phyloP scores from a whole-genome alignment of 2,113 vertebrate genomes.

The Sminthopsis crassicaudata region DNA sequence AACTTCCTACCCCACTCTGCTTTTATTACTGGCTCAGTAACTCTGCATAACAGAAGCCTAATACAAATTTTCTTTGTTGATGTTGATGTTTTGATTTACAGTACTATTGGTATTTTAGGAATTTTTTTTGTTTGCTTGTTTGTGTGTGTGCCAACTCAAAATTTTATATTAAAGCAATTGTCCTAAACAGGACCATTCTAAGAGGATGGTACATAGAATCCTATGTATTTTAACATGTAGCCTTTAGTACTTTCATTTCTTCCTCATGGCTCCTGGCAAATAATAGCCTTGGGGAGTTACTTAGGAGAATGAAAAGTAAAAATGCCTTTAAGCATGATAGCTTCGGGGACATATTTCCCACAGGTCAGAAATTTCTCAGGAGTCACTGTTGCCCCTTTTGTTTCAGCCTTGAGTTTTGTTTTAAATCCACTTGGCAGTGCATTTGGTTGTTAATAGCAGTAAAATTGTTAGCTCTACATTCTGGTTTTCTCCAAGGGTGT shows the following conservation, averaged over 20 bases:
- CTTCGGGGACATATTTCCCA: background rate
- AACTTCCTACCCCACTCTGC: constrained; percentile 41
- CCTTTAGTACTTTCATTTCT: constrained; percentile 28
- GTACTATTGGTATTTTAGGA: constrained; percentile 13
- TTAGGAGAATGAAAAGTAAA: background rate
- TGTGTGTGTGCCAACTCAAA: constrained; percentile 14
- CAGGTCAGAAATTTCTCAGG: constrained; percentile 4
- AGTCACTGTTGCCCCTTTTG: constrained; percentile 2
- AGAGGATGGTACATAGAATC: constrained; percentile 18
- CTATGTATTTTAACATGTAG: background rate
- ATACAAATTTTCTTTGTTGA: background rate
- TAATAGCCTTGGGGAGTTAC: background rate
- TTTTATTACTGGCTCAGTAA: constrained; percentile 34
- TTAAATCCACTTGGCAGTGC: background rate
- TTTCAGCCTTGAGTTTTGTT: constrained; percentile 1
- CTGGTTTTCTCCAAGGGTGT: background rate
- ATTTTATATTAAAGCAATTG: background rate
- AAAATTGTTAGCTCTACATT: background rate
- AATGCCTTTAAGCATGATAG: background rate
- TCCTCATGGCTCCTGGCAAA: constrained; percentile 1
- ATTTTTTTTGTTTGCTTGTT: background rate
- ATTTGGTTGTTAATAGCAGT: background rate
- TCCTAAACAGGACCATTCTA: background rate
- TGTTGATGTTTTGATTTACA: constrained; percentile 29
- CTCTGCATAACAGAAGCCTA: constrained; percentile 34